Base-by-base conservation (phyloP, 2,888 invertebrate species). In the Cistogaster globosa region DNA sequence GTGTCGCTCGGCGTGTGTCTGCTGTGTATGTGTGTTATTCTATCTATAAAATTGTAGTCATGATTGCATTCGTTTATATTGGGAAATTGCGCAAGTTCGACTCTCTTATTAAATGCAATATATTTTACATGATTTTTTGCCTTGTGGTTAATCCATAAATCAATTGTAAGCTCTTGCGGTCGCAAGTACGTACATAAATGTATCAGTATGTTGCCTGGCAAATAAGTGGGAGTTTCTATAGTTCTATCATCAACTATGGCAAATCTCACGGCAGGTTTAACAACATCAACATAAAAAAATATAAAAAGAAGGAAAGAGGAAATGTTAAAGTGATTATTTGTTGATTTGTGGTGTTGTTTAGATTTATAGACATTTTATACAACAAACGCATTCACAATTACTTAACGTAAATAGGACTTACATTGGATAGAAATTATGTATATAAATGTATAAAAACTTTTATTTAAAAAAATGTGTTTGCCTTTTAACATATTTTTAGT, bases 111-210 rank as follows among this genome's bases (percentile, higher is more conserved):
- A 74, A 78, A 85, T 78, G 65, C 82, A 85, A 82, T 79, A 82
- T 85, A 82, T 85, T 82, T 62, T 75, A 85, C 78, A 71, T 82
- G 85, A 79, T 75, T 85, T 82, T 74, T 65, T 78, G 85, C 85
- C 85, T 82, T 78, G 81, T 85, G 85, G 85, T 85, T 85, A 82
- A 85, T 65, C 78, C 85, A 85, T 85, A 85, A 85, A 85, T 85
- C 85, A 85, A 82, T 79, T 79, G 63, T 69, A 7, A 74, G 18
- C 62, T 71, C 20, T 62, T n/a, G 20, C 32, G 32, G 45, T 62
- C 45, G 26, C 26, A n/a, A 12, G 18, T 60, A 48, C 36, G 57
- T 58, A 48, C 22, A 11, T 20, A 16, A 45, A 63, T 68, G 32
- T 60, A 71, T 57, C 48, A 32, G 32, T 72, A 71, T 74, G 20